These are phyloP conservation scores for Amblyornis subalaris DNA, from an alignment of 2,113 vertebrate species.

Conservation along the genomic window DNA sequence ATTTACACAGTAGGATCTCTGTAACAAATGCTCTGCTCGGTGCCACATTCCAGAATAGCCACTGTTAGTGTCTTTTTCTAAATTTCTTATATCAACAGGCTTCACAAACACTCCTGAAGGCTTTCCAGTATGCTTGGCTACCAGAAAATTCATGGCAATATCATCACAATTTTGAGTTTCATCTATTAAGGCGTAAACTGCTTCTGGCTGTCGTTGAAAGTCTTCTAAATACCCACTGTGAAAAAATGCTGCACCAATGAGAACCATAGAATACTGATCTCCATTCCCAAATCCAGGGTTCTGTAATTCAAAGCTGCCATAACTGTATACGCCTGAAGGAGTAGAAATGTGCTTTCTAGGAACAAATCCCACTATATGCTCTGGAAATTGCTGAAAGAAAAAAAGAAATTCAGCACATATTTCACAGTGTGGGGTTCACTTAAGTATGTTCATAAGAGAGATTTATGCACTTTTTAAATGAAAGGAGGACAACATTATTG, in stretches of 20 bases:
- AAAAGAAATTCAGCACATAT: not conserved
- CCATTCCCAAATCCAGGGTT: conserved; percentile 79
- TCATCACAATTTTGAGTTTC: conserved; percentile 95
- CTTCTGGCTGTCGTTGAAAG: conserved; percentile 83
- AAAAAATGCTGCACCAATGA: conserved; percentile 93
- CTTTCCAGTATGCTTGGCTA: conserved; percentile 75
- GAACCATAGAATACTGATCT: conserved; percentile 91
- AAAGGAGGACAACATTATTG: not conserved
- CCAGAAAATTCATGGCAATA: conserved; percentile 89
- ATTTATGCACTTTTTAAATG: not conserved
- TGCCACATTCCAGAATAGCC: conserved; percentile 96
- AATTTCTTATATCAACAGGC: conserved; percentile 86
- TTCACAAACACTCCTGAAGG: conserved; percentile 89
- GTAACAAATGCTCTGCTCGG: conserved; percentile 87
- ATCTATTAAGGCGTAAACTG: conserved; percentile 82
- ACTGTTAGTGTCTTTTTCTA: conserved; percentile 87
- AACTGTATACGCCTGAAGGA: conserved; percentile 83
- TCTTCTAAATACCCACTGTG: conserved; percentile 82
- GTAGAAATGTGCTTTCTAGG: conserved; percentile 89
- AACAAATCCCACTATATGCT: conserved; percentile 95
- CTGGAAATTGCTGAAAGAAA: conserved; percentile 86
- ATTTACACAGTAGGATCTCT: conserved; percentile 92
- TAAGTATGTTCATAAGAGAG: not conserved
- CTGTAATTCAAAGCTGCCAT: conserved; percentile 90
- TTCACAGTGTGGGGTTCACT: not conserved